Evolutionary conservation across 53 echinoderm and acorn worm species (phyloP).

Genomic region (Arbacia lixula): DNA sequence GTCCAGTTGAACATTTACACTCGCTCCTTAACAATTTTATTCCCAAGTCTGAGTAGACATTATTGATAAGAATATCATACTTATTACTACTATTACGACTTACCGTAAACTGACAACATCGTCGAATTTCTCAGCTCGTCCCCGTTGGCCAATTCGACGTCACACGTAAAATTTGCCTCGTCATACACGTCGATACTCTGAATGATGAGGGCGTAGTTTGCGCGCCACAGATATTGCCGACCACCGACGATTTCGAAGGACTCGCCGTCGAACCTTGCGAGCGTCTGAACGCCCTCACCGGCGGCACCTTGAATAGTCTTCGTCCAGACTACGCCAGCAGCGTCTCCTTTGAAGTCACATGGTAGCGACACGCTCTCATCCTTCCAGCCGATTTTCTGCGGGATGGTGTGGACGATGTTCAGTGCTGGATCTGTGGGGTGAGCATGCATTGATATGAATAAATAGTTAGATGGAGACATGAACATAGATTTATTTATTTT

Average conservation of each 20-base stretch:
- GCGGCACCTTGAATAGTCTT: neutral
- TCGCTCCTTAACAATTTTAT: too few relatives aligned
- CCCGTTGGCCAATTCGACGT: neutral
- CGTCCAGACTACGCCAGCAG: neutral
- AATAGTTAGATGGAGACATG: too few relatives aligned
- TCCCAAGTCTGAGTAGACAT: too few relatives aligned
- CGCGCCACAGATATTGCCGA: neutral
- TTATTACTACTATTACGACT: too few relatives aligned
- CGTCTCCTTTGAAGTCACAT: neutral
- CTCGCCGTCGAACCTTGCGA: neutral
- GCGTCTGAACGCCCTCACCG: slow-evolving; percentile 24
- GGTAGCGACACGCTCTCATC: neutral
- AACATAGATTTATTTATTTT: too few relatives aligned
- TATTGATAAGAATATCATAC: too few relatives aligned
- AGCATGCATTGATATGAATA: too few relatives aligned
- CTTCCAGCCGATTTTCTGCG: neutral
- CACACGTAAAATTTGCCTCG: neutral
- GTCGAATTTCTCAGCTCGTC: neutral
- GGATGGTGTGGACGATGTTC: neutral
- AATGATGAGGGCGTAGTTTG: neutral
- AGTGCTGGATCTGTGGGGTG: neutral
- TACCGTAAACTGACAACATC: neutral
- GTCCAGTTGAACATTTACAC: too few relatives aligned
- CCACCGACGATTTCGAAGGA: neutral
- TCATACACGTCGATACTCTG: neutral